Conservation (phyloP, 2,888 invertebrate species). For the Physocephala rufipes region DNA sequence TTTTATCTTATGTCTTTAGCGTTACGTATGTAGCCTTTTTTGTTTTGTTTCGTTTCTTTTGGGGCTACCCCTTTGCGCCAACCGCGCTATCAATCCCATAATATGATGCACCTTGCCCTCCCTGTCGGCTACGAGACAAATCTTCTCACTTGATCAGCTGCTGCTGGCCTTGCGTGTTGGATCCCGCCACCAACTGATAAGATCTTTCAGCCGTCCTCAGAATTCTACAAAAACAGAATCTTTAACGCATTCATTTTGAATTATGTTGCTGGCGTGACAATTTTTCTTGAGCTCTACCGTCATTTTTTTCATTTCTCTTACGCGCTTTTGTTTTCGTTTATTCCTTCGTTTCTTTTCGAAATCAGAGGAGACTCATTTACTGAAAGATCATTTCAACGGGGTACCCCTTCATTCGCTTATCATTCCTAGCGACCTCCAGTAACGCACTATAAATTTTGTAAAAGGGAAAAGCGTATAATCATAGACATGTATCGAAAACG, state of each 20-base stretch:
- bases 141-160: neutral
- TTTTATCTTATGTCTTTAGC: slow-evolving; percentile 57
- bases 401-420: neutral
- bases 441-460: neutral
- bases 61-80: neutral
- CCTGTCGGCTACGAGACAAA: neutral
- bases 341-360: neutral
- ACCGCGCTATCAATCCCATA: neutral
- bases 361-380: slow-evolving; percentile 3
- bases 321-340: neutral
- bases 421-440: neutral
- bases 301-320: neutral
- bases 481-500: neutral
- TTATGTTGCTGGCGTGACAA: slow-evolving; percentile 45
- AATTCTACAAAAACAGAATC: slow-evolving; percentile 17
- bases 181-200: slow-evolving; percentile 23
- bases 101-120: neutral
- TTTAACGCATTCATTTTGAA: slow-evolving; percentile 39
- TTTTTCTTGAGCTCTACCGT: slow-evolving; percentile 34
- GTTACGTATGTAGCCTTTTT: slow-evolving; percentile 26
- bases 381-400: slow-evolving; percentile 6
- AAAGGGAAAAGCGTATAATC: neutral
- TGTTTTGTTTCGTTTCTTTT: slow-evolving; percentile 25
- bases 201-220: slow-evolving; percentile 11
- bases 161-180: neutral